Evolutionary conservation across 2,797 vertebrate species (phyloP).

Genomic region (Hirundo rustica): DNA sequence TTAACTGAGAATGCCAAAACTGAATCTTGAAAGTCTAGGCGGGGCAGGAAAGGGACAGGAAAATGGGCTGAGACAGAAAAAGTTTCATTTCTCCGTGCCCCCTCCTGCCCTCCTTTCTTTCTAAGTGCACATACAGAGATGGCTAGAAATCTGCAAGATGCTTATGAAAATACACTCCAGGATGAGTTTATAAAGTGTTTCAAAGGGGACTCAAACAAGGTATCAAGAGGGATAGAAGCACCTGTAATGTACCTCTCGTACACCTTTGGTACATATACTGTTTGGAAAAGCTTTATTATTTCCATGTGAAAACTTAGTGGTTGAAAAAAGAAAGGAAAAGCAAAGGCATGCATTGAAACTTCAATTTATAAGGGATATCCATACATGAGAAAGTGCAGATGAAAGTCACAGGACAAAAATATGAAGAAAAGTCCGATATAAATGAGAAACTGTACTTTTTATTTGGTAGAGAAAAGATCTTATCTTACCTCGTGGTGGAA

Average conservation of each 20-base stretch:
- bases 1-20: not conserved
- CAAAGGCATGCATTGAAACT: not conserved
- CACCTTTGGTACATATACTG: too few species aligned
- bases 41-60: not conserved
- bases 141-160: not conserved
- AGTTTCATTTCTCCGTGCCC: not conserved
- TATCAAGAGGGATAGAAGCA: not conserved
- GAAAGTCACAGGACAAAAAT: not conserved
- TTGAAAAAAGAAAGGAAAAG: not conserved
- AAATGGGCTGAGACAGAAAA: not conserved
- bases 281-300: not conserved
- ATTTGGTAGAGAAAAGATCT: not conserved
- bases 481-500: conserved; percentile 87
- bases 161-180: not conserved
- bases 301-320: not conserved
- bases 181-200: not conserved
- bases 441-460: not conserved
- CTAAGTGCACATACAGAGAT: not conserved
- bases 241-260: not conserved
- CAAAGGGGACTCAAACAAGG: not conserved
- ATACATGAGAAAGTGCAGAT: not conserved
- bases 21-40: not conserved
- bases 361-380: not conserved
- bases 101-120: not conserved
- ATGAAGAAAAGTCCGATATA: not conserved